Evolutionary conservation across 2,888 invertebrate species (phyloP), one percentile per base, ranked within the genome.

Genomic region (Hanleya hanleyi): DNA sequence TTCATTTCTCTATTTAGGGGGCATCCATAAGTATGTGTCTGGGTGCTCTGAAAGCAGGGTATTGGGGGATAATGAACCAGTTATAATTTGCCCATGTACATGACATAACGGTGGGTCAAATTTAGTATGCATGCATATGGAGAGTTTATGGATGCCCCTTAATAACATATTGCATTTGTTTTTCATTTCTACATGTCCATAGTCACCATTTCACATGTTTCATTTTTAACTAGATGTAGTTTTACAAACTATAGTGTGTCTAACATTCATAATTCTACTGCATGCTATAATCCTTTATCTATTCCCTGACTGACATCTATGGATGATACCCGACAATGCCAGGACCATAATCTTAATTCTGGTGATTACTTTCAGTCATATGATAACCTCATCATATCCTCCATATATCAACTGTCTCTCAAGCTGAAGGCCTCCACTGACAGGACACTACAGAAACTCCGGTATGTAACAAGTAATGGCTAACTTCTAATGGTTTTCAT

Each of bases 351-450:
- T 57, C 22, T 69, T n/a, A n/a, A 22, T 51, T 22, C 22, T 47
- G 5, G 22, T 22, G 29, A 37, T 37, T 67, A 32, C 51, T 86
- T 87, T 69, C 82, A 88, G 86, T 86, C 90, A 0, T 90, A 89
- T 77, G 92, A 92, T 82, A 91, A 90, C 76, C 86, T 92, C 67
- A 91, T 92, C 50, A 91, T 92, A 70, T 91, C 92, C 29, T 92
- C 92, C 29, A 91, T 92, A 70, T 91, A 92, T 84, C 92, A 92
- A 74, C 86, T 92, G 73, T 92, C 92, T 33, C 87, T 89, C 71
- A 92, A 92, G 85, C 88, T 92, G 61, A 88, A 91, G 77, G 88
- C 89, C 1, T 88, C 90, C 69, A 91, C 91, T 2, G 90, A 91
- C 74, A 88, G 88, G 65, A 87, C 92, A n/a, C 84, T 92, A 73